Conservation (phyloP, 2,797 vertebrate genomes). For the Sebastes kiyomatsui region DNA sequence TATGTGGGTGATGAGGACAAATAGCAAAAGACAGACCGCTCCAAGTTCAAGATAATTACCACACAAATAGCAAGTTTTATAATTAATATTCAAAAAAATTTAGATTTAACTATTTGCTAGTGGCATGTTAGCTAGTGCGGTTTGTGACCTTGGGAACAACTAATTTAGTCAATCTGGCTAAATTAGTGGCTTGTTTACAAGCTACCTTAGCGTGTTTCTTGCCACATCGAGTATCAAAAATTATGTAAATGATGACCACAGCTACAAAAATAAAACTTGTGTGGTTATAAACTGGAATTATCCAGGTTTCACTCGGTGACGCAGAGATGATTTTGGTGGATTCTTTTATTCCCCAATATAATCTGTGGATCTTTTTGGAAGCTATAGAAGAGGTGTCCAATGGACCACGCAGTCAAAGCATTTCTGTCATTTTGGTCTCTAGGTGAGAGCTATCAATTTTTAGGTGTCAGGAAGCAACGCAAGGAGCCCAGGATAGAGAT, state of each 20-base stretch:
- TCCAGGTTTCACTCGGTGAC: not conserved
- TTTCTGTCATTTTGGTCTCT: conserved; percentile 23
- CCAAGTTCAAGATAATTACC: not conserved
- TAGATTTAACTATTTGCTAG: not conserved
- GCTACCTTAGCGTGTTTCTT: not conserved
- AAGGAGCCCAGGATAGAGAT: conserved; percentile 31
- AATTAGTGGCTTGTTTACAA: not conserved
- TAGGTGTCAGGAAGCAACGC: conserved; percentile 37
- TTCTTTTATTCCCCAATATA: not conserved
- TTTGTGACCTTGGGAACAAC: not conserved
- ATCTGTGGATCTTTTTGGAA: not conserved
- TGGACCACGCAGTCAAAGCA: conserved; percentile 11
- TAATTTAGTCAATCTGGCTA: not conserved
- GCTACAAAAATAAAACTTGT: not conserved
- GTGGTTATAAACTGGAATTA: not conserved
- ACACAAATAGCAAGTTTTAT: not conserved
- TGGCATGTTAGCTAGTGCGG: not conserved
- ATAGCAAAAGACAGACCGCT: not conserved
- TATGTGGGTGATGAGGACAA: not conserved
- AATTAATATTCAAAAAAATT: not conserved
- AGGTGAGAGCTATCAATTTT: conserved; percentile 18
- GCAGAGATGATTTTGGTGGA: not conserved
- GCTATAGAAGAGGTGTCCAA: not conserved
- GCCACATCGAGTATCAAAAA: not conserved
- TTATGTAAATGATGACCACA: not conserved